Conservation (phyloP, 2,888 invertebrate genomes). For the Euzetes globulus region DNA sequence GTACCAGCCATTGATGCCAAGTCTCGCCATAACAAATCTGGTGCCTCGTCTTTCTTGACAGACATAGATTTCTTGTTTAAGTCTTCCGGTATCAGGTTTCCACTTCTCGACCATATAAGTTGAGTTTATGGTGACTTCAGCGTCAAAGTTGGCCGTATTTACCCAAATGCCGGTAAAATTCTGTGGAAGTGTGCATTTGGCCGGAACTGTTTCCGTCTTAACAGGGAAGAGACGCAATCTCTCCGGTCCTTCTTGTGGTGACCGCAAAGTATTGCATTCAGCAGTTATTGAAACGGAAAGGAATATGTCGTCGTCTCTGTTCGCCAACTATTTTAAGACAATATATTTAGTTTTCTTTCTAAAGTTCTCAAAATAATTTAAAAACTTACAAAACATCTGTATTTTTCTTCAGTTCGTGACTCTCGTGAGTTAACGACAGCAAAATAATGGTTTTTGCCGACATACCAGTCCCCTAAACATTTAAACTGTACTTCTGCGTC, state of each 20-base stretch:
- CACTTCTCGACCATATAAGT: constrained; percentile 94
- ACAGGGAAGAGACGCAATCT: constrained; percentile 62
- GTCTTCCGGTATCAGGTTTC: constrained; percentile 83
- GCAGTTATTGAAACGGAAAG: constrained; percentile 88
- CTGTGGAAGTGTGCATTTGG: constrained; percentile 83
- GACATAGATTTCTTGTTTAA: constrained; percentile 71
- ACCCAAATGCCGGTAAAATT: constrained; percentile 94
- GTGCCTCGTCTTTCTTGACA: constrained; percentile 79
- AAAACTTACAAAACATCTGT: constrained; percentile 66
- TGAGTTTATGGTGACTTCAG: constrained; percentile 84
- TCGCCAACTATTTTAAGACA: constrained; percentile 56
- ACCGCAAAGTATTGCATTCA: constrained; percentile 83
- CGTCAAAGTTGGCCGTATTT: constrained; percentile 93
- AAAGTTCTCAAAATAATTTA: neutral
- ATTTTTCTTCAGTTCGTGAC: constrained; percentile 87
- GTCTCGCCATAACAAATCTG: constrained; percentile 87
- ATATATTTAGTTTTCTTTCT: constrained; percentile 15
- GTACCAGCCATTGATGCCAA: constrained; percentile 88
- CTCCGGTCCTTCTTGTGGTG: constrained; percentile 86
- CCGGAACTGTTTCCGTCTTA: constrained; percentile 77
- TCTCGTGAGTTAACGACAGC: constrained; percentile 96
- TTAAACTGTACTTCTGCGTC: constrained; percentile 86
- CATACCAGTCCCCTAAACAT: constrained; percentile 90
- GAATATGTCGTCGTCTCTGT: constrained; percentile 84
- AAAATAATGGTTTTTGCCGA: constrained; percentile 90